phyloP scores from a whole-genome alignment of 2,113 vertebrate genomes.

The Oxygymnocypris stewartii region DNA sequence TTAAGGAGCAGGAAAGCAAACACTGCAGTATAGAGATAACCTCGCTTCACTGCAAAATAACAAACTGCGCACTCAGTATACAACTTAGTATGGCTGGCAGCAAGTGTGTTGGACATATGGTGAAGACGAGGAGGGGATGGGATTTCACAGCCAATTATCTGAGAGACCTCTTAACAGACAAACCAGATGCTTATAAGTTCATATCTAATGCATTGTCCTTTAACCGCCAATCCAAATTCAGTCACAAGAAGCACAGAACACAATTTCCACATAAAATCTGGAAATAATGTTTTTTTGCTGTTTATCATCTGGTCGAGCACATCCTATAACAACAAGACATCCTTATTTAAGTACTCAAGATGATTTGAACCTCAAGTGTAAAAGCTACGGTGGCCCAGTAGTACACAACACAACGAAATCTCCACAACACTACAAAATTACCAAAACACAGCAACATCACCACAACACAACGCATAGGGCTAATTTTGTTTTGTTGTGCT shows the following conservation, averaged over 20 bases:
- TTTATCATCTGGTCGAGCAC: background rate
- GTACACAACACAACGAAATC: no score
- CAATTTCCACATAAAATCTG: background rate
- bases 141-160: slow-evolving; percentile 14
- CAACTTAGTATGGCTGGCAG: background rate
- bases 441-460: no score
- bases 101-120: slow-evolving; percentile 25
- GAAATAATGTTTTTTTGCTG: background rate
- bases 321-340: no score
- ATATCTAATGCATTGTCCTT: background rate
- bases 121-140: background rate
- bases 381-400: no score
- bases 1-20: slow-evolving; percentile 14
- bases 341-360: background rate
- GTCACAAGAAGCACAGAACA: background rate
- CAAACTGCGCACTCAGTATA: slow-evolving; percentile 1
- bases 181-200: slow-evolving; percentile 4
- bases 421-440: no score
- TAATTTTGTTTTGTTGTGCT: no score
- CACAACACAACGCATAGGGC: no score
- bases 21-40: slow-evolving; percentile 21
- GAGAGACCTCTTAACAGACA: background rate
- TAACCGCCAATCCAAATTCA: background rate
- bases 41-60: background rate
- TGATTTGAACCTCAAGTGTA: no score